phyloP scores from a whole-genome alignment of 2,888 invertebrate species.

The Eumerus sabulonum region DNA sequence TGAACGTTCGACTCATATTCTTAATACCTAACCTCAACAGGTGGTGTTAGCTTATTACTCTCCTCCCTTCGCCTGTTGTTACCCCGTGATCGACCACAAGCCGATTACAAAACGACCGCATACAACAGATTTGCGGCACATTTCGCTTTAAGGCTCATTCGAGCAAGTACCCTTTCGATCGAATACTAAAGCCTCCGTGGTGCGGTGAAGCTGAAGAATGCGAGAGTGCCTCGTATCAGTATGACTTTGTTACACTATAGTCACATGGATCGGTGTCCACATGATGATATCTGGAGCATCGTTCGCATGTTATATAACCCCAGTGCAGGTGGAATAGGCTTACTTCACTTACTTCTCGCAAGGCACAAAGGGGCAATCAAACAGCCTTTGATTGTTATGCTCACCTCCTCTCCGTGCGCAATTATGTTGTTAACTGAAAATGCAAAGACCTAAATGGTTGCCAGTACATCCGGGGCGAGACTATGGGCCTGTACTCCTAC shows the following conservation, averaged over 20 bases:
- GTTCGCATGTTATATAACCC: slow-evolving; percentile 61
- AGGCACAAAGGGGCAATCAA: not conserved
- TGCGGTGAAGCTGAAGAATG: slow-evolving; percentile 3
- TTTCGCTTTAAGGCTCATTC: slow-evolving; percentile 50
- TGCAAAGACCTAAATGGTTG: slow-evolving; percentile 57
- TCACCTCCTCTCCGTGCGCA: slow-evolving; percentile 54
- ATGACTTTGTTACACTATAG: too few relatives aligned
- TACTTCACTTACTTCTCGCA: slow-evolving; percentile 28
- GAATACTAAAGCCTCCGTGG: slow-evolving; percentile 6
- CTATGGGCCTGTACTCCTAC: slow-evolving; percentile 28
- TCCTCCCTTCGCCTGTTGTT: too few relatives aligned
- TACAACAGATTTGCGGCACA: slow-evolving; percentile 22
- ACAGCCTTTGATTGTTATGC: slow-evolving; percentile 52
- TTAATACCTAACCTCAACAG: too few relatives aligned
- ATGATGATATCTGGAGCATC: slow-evolving; percentile 57
- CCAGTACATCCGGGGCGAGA: slow-evolving; percentile 51
- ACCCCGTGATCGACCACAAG: slow-evolving; percentile 20
- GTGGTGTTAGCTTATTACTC: too few relatives aligned
- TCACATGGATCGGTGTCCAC: slow-evolving; percentile 2
- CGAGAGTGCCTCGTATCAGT: too few relatives aligned
- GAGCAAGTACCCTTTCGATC: slow-evolving; percentile 39
- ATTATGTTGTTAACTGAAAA: slow-evolving; percentile 67
- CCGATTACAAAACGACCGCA: slow-evolving; percentile 42
- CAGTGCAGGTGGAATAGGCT: slow-evolving; percentile 46
- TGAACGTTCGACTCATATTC: too few relatives aligned